A percentile compares a stretch with the other conserved stretches of the same genome.
phyloP scores from a whole-genome alignment of 53 echinoderm and acorn worm genomes.

The Stichopus horrens region DNA sequence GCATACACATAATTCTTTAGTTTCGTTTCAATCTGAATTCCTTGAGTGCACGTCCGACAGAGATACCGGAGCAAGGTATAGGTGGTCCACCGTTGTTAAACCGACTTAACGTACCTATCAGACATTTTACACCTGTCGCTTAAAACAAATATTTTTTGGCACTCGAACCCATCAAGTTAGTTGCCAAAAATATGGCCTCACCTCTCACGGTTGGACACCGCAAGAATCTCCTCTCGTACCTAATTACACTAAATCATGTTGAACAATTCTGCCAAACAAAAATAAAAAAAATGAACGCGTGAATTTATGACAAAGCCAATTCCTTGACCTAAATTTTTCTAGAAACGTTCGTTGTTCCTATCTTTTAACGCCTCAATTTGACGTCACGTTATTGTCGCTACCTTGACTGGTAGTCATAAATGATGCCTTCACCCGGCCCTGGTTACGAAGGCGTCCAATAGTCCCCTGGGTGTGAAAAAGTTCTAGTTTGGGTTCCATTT shows the following conservation, averaged over 20 bases:
- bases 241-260: constrained; percentile 39
- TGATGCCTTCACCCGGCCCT: constrained; percentile 17
- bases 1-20: too few species aligned
- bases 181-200: constrained; percentile 23
- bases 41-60: too few species aligned
- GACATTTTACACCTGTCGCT: constrained; percentile 27
- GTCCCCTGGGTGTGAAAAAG: too few species aligned
- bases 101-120: background rate
- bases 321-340: constrained; percentile 19
- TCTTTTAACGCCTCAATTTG: constrained; percentile 31
- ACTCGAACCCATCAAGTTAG: background rate
- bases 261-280: constrained; percentile 13
- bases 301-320: constrained; percentile 33
- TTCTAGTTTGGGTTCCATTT: background rate
- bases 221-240: constrained; percentile 26
- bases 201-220: constrained; percentile 41
- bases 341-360: background rate
- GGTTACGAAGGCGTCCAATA: background rate
- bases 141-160: background rate
- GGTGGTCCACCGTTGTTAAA: too few species aligned
- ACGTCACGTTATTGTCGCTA: constrained; percentile 23
- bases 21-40: too few species aligned
- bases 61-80: too few species aligned
- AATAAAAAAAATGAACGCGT: background rate
- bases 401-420: background rate